Percentiles rank a stretch among this genome's conserved stretches.
These are phyloP conservation scores for Ichneumon xanthorius DNA, from an alignment of 2,888 invertebrate species.

Conservation along the genomic window DNA sequence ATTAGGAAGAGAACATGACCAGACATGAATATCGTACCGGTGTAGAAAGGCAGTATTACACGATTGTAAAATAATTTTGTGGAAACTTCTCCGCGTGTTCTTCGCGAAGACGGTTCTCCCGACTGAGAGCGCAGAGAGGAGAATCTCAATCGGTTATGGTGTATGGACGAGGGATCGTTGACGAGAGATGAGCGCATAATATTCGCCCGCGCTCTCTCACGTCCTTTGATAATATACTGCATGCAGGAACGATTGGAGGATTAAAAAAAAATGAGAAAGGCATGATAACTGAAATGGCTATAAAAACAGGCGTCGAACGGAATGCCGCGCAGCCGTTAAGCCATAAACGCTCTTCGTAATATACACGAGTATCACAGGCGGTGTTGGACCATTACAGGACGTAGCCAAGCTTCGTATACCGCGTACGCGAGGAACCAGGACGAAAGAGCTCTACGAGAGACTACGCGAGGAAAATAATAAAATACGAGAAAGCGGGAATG, in stretches of 20 bases:
- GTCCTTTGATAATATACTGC: constrained; percentile 34
- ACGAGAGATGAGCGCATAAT: constrained; percentile 2
- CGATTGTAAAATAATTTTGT: constrained; percentile 51
- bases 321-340: constrained; percentile 53
- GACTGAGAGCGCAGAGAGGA: background rate
- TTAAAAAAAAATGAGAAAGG: constrained; percentile 43
- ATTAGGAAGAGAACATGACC: constrained; percentile 32
- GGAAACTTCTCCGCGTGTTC: background rate
- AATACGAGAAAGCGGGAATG: constrained; percentile 54
- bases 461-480: constrained; percentile 7
- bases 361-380: constrained; percentile 38
- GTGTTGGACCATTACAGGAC: constrained; percentile 27
- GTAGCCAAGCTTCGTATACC: constrained; percentile 21
- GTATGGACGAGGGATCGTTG: background rate
- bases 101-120: constrained; percentile 3
- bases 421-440: background rate
- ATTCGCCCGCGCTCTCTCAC: background rate
- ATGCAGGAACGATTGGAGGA: constrained; percentile 41
- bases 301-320: constrained; percentile 51
- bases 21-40: constrained; percentile 45
- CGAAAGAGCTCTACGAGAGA: constrained; percentile 7
- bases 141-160: constrained; percentile 27
- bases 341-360: constrained; percentile 54
- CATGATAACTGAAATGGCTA: constrained; percentile 45
- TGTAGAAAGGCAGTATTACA: constrained; percentile 53